Base-by-base conservation (phyloP, 2,888 invertebrate species). In the Xestia ashworthii region DNA sequence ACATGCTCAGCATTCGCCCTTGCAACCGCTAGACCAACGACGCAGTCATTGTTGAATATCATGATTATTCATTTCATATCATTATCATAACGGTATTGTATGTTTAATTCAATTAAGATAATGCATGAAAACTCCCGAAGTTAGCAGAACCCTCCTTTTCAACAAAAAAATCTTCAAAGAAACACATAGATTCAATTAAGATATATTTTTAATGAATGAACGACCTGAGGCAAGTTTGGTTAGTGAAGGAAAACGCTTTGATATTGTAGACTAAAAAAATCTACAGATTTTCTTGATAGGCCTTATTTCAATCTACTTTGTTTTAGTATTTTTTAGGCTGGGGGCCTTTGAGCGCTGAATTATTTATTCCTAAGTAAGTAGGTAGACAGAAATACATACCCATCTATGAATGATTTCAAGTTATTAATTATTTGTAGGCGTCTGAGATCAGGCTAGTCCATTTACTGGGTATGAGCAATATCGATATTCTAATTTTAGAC, bases 181-280 rank as follows among this genome's bases (percentile, higher is more conserved):
- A 78, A 25, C n/a, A n/a, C 84, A 90, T 90, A 87, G 88, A 90
- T 90, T 91, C 88, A 91, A 92, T 93, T 92, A 91, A 89, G 89
- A 89, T 90, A 90, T 88, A 88, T 89, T 91, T 81, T 90, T 91
- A 87, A 90, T 90, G 88, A 89, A 91, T 90, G 89, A 90, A 87
- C 76, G 38, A 25, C 78, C 70, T 55, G 78, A 84, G 81, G 81
- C 83, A 79, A 87, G 78, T 88, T 91, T 88, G 88, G 89, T 88
- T 88, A 74, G 77, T 78, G 68, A 74, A 81, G 81, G 14, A 74
- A 66, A 71, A 38, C 53, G 60, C 80, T 82, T 86, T 84, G 79
- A 73, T 76, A 76, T 69, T 69, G 55, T 71, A 41, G 46, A 65
- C 9, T 69, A 19, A 0, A 65, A 65, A 82, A 82, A 25, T 46